Conservation (phyloP, 2,797 vertebrate genomes). For the Neopelma chrysocephalum region DNA sequence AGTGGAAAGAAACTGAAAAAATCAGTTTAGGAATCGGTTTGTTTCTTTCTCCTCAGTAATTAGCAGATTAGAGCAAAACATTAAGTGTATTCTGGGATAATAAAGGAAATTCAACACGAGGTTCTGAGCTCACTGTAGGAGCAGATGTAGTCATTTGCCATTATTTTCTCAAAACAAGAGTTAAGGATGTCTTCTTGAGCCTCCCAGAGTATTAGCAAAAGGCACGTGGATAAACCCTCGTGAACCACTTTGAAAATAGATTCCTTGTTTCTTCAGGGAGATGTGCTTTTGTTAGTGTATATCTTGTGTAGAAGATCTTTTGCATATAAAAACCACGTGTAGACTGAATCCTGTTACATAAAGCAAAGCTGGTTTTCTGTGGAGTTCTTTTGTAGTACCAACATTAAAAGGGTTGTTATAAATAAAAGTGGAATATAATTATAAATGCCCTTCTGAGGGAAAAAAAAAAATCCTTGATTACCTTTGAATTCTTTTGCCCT, state of each 20-base stretch:
- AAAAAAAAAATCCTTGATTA: slow-evolving; percentile 71
- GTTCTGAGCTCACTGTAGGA: neutral
- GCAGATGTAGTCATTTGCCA: neutral
- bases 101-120: neutral
- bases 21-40: neutral
- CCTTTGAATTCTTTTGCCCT: slow-evolving; percentile 75
- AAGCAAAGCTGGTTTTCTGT: slow-evolving; percentile 62
- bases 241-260: slow-evolving; percentile 25
- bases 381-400: slow-evolving; percentile 67
- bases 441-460: slow-evolving; percentile 67
- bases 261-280: slow-evolving; percentile 47
- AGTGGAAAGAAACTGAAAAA: neutral
- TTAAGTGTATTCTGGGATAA: neutral
- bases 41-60: neutral
- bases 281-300: slow-evolving; percentile 12
- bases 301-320: slow-evolving; percentile 39
- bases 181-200: neutral
- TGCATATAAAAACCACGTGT: slow-evolving; percentile 66
- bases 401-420: slow-evolving; percentile 72
- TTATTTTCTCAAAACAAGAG: neutral
- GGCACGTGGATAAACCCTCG: neutral
- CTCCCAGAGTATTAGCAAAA: neutral
- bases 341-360: slow-evolving; percentile 57
- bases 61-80: neutral
- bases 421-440: slow-evolving; percentile 76